Conservation (phyloP, 1,140 invertebrate species). For the Macrobrachium rosenbergii region DNA sequence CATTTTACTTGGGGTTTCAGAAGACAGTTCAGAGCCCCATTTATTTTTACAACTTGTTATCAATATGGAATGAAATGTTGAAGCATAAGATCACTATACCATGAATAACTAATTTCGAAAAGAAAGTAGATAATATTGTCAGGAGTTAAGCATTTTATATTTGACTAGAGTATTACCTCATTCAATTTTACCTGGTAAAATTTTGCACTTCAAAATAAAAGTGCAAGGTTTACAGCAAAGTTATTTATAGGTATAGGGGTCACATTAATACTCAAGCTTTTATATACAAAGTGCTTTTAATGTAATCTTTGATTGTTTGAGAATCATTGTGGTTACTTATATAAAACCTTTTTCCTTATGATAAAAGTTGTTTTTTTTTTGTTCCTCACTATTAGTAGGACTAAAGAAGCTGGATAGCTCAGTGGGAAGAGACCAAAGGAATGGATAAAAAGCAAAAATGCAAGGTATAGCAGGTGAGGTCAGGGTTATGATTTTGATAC, state of each 20-base stretch:
- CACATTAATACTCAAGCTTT: constrained; percentile 52
- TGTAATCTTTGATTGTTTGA: constrained; percentile 63
- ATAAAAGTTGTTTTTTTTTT: neutral
- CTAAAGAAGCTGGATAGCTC: too few species aligned
- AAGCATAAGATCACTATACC: neutral
- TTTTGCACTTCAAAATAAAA: neutral
- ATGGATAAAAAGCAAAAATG: too few species aligned
- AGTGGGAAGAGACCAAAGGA: too few species aligned
- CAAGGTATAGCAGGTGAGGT: too few species aligned
- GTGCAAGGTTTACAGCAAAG: too few species aligned
- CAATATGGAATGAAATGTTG: constrained; percentile 1
- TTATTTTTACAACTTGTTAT: constrained; percentile 12
- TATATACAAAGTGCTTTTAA: constrained; percentile 58
- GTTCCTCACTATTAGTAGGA: neutral
- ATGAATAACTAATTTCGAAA: neutral
- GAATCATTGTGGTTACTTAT: constrained; percentile 57
- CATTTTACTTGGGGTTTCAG: neutral
- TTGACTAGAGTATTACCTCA: too few species aligned
- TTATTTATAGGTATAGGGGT: neutral
- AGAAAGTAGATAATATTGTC: neutral
- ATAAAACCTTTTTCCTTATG: constrained; percentile 54
- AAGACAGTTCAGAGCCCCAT: neutral
- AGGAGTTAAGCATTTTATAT: too few species aligned
- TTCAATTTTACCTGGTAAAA: too few species aligned
- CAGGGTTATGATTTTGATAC: too few species aligned